Evolutionary conservation across 2,113 vertebrate genomes (phyloP).

Genomic region (Kobus ellipsiprymnus): DNA sequence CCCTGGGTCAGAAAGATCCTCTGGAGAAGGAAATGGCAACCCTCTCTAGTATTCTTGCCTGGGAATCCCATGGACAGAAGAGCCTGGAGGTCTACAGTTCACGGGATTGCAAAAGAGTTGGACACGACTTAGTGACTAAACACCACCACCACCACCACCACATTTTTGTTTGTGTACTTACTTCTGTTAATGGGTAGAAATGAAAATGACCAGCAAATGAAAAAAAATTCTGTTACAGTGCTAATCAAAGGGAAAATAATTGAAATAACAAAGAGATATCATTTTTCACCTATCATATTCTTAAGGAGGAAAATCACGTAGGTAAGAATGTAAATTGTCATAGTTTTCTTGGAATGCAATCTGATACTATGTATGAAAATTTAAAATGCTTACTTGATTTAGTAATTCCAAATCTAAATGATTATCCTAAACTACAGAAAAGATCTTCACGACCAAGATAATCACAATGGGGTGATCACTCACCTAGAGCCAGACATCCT

Average conservation of each 20-base stretch:
- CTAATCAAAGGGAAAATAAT: background rate
- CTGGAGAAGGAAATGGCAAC: background rate
- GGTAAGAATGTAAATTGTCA: background rate
- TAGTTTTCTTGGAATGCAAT: background rate
- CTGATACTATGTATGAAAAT: background rate
- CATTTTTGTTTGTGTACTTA: constrained; percentile 18
- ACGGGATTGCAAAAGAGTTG: background rate
- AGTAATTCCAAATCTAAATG: background rate
- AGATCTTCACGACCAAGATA: too few species aligned
- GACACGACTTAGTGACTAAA: background rate
- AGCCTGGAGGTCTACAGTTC: background rate
- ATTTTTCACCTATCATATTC: background rate
- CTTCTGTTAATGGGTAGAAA: background rate
- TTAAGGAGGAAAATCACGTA: background rate
- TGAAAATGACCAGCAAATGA: background rate
- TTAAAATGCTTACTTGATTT: background rate
- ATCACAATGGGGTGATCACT: too few species aligned
- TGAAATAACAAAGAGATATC: background rate
- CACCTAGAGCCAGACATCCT: too few species aligned
- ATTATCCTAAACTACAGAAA: background rate
- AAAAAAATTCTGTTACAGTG: background rate
- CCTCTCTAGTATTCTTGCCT: background rate
- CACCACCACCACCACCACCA: background rate
- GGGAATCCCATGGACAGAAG: background rate
- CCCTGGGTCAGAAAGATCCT: background rate